A percentile compares a stretch with the other conserved stretches of the same genome.
These are phyloP conservation scores for Rhorus exstirpatorius DNA, from an alignment of 2,888 invertebrate species.

Conservation along the genomic window DNA sequence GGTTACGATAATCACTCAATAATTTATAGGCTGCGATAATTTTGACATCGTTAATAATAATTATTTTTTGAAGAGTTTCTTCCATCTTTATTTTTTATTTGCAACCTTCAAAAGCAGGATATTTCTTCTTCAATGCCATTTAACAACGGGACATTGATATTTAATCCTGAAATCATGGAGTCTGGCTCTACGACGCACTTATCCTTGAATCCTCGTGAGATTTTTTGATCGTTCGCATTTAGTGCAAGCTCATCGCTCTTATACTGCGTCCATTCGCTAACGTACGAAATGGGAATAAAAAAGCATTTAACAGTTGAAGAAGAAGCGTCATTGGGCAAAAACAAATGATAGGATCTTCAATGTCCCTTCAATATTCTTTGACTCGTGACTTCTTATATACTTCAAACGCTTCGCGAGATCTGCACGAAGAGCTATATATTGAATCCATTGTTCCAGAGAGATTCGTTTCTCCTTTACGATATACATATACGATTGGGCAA, in stretches of 20 bases:
- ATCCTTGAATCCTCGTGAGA: no score
- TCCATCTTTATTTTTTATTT: no score
- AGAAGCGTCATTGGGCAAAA: constrained; percentile 22
- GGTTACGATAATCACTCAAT: no score
- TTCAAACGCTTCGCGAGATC: constrained; percentile 13
- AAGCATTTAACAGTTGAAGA: not conserved
- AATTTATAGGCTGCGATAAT: no score
- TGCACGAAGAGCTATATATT: constrained; percentile 59
- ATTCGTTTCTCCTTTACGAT: constrained; percentile 48
- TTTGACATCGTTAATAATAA: no score
- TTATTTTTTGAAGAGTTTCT: no score
- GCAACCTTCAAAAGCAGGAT: no score
- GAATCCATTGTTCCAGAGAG: constrained; percentile 56
- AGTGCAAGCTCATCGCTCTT: constrained; percentile 1
- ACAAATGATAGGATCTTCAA: constrained; percentile 18
- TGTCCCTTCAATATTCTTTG: not conserved
- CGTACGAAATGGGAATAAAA: not conserved
- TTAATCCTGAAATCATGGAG: not conserved
- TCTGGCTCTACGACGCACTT: not conserved
- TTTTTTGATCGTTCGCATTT: not conserved
- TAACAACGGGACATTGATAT: no score
- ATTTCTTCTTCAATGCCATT: no score
- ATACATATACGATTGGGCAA: constrained; percentile 55
- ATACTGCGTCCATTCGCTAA: not conserved
- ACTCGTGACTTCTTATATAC: constrained; percentile 1